Evolutionary conservation across 1,140 invertebrate species (phyloP).

Genomic region (Ptiloglossa arizonensis): DNA sequence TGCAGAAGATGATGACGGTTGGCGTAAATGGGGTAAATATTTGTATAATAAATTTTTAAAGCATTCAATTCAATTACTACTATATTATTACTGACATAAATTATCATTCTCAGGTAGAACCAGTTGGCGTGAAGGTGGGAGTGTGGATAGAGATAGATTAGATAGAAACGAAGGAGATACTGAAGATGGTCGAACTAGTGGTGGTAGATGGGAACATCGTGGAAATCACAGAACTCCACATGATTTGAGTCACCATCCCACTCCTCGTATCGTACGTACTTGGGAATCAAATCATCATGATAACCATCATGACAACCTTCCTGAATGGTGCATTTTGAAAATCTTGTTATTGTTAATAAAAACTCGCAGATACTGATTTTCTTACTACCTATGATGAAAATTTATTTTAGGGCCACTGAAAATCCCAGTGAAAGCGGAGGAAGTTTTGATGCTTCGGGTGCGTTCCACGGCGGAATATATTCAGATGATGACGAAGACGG

Average conservation of each 20-base stretch:
- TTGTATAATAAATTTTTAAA: neutral
- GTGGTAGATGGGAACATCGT: slow-evolving; percentile 81
- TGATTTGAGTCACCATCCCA: slow-evolving; percentile 76
- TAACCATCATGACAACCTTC: slow-evolving; percentile 85
- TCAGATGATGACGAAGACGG: slow-evolving; percentile 84
- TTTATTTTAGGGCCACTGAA: slow-evolving; percentile 84
- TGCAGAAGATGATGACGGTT: slow-evolving; percentile 85
- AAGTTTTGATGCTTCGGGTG: slow-evolving; percentile 92
- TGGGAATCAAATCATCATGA: slow-evolving; percentile 81
- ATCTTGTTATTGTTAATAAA: too few species aligned
- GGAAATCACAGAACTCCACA: slow-evolving; percentile 78
- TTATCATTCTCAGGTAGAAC: slow-evolving; percentile 71
- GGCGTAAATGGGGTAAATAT: slow-evolving; percentile 84
- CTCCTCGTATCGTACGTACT: slow-evolving; percentile 73
- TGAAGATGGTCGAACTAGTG: slow-evolving; percentile 71
- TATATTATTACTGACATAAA: slow-evolving; percentile 1
- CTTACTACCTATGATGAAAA: slow-evolving; percentile 5
- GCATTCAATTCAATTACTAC: neutral
- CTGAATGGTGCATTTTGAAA: slow-evolving; percentile 84
- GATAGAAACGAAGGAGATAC: slow-evolving; percentile 74
- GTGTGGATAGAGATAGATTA: slow-evolving; percentile 73
- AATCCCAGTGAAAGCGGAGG: slow-evolving; percentile 90
- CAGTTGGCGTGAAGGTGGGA: slow-evolving; percentile 87
- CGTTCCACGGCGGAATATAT: slow-evolving; percentile 87
- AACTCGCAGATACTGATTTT: slow-evolving; percentile 7